Conservation (phyloP, 2,888 invertebrate species). For the Noctua janthe region DNA sequence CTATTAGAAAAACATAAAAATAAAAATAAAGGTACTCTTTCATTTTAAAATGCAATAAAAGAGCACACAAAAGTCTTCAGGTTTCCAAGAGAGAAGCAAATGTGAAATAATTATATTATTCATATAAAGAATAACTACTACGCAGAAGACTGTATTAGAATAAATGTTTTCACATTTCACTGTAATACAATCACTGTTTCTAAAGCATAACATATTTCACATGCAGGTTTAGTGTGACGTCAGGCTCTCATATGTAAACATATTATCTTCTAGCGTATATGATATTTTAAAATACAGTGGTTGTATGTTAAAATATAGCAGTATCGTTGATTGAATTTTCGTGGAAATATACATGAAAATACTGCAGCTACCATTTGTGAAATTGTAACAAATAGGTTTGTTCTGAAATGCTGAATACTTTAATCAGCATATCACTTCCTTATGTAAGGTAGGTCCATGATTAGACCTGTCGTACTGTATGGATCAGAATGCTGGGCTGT, state of each 20-base stretch:
- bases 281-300: constrained; percentile 4
- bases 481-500: no score
- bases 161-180: constrained; percentile 52
- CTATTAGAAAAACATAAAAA: neutral
- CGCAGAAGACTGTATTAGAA: constrained; percentile 32
- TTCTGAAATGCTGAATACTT: neutral
- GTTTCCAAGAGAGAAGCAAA: constrained; percentile 25
- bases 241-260: constrained; percentile 11
- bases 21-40: neutral
- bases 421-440: neutral
- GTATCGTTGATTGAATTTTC: constrained; percentile 7
- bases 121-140: constrained; percentile 15
- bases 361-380: neutral
- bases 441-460: no score
- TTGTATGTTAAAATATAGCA: neutral
- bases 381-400: neutral
- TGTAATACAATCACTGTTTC: constrained; percentile 30
- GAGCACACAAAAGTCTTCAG: constrained; percentile 7
- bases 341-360: neutral
- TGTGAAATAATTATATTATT: constrained; percentile 38
- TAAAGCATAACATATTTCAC: constrained; percentile 34
- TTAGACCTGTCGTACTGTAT: no score
- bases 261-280: constrained; percentile 1
- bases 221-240: constrained; percentile 36
- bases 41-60: constrained; percentile 5